Evolutionary conservation across 1,140 invertebrate species (phyloP), one percentile per base, ranked within the genome.

Genomic region (Rhynchophorus ferrugineus): DNA sequence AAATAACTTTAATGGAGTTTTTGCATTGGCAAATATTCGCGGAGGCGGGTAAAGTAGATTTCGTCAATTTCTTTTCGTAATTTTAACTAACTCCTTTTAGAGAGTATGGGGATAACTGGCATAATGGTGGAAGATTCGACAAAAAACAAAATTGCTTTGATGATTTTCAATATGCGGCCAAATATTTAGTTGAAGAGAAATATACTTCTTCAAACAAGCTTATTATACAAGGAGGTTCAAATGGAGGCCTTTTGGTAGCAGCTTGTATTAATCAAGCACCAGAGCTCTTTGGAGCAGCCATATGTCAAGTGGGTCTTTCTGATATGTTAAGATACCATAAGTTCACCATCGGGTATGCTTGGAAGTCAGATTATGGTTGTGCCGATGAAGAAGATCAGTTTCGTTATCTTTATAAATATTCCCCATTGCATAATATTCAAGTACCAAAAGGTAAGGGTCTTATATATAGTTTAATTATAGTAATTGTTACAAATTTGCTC

Each of bases 111-210:
- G 89, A 96, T 71, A 83, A 82, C 47, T 99, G 96, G 96, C 95
- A 99, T 71, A 90, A 98, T 71, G 85, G 73, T 11, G 96, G 95
- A 8, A 81, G 89, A 17, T 76, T 94, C 38, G 76, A 84, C 0
- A 95, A 97, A 57, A 99, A 98, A 69, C 95, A 98, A 74, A 99
- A 98, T 74, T 86, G 87, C 33, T 98, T 98, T 71, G 87, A 98
- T 73, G 96, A 99, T 74, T 98, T 99, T 71, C 87, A 91, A 66
- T 74, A 79, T 53, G 94, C 94, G 13, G 95, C 90, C 0, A 84
- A 97, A 71, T 96, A 91, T 75, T 77, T 99, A 8, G 80, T 96
- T 24, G 64, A 78, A 9, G 78, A 91, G 55, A 80, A 84, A 11
- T 97, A 95, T 67, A 96, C 93, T 0, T 75, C 68, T 18, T 71